Percentiles rank a stretch among this genome's conserved stretches.
Conservation (phyloP, 2,113 vertebrate genomes). For the Alouatta palliata region DNA sequence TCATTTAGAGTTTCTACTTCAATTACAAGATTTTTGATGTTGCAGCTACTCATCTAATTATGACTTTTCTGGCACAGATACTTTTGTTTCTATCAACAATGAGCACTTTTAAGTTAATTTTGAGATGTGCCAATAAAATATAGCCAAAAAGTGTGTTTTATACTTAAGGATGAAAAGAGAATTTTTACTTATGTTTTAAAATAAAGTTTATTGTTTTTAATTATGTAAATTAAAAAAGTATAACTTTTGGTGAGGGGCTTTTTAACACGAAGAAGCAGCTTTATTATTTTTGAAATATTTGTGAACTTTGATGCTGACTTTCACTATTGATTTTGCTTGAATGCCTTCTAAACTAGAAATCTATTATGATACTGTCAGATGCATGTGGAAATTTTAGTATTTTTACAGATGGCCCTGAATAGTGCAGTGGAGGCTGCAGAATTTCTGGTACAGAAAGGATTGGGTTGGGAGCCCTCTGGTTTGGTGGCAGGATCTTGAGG, state of each 20-base stretch:
- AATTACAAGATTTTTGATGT: slow-evolving; percentile 85
- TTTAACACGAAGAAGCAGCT: not conserved
- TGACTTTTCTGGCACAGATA: slow-evolving; percentile 74
- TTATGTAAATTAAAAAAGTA: not conserved
- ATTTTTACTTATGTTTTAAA: slow-evolving; percentile 31
- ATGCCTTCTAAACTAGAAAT: no score
- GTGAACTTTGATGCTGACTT: not conserved
- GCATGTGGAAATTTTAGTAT: accelerated
- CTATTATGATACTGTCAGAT: accelerated
- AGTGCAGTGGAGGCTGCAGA: not conserved
- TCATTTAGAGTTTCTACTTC: slow-evolving; percentile 83
- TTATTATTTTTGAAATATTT: not conserved
- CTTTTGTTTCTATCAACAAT: slow-evolving; percentile 79
- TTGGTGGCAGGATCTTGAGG: not conserved
- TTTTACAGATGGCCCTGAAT: not conserved
- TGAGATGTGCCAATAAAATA: slow-evolving; percentile 60
- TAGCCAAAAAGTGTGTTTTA: slow-evolving; percentile 38
- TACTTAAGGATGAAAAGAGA: slow-evolving; percentile 60
- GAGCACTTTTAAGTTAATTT: slow-evolving; percentile 72
- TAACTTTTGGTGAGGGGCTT: not conserved
- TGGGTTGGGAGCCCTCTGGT: not conserved
- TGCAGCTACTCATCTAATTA: slow-evolving; percentile 79
- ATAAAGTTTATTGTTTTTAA: not conserved
- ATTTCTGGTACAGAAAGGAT: not conserved
- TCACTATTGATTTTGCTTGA: not conserved